Percentiles rank a stretch among this genome's conserved stretches.
These are phyloP conservation scores for Agonum fuliginosum DNA, from an alignment of 2,888 invertebrate genomes.

Conservation along the genomic window DNA sequence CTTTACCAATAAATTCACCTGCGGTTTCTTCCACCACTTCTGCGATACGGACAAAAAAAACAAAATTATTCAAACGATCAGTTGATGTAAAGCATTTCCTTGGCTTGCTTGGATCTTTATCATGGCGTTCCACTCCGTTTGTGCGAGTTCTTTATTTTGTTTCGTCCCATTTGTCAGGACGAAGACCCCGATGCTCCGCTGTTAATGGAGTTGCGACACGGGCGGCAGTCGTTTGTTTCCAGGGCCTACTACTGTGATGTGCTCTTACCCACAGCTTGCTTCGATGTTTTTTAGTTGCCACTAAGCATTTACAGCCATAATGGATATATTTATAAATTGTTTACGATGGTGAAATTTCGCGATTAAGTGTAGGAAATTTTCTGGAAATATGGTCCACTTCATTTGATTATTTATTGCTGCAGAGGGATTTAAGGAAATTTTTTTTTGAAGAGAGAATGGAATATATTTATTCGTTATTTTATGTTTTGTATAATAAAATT, in stretches of 20 bases:
- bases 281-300: not conserved
- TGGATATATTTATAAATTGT: conserved; percentile 17
- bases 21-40: not conserved
- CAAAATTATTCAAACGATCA: not conserved
- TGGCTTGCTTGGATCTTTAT: conserved; percentile 1
- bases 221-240: conserved; percentile 37
- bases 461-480: too few relatives aligned
- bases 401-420: conserved; percentile 5
- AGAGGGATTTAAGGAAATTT: too few relatives aligned
- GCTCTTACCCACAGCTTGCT: too few relatives aligned
- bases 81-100: not conserved
- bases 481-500: too few relatives aligned
- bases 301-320: conserved; percentile 21
- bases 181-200: conserved; percentile 20
- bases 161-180: conserved; percentile 31
- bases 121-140: conserved; percentile 12
- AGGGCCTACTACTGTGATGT: not conserved
- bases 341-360: conserved; percentile 16
- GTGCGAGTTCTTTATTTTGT: conserved; percentile 19
- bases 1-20: not conserved
- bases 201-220: conserved; percentile 28
- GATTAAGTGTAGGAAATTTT: not conserved
- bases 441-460: not conserved
- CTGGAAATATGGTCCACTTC: not conserved
- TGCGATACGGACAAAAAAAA: not conserved